Evolutionary conservation across 2,888 invertebrate genomes (phyloP).

Genomic region (Xestia sexstrigata): DNA sequence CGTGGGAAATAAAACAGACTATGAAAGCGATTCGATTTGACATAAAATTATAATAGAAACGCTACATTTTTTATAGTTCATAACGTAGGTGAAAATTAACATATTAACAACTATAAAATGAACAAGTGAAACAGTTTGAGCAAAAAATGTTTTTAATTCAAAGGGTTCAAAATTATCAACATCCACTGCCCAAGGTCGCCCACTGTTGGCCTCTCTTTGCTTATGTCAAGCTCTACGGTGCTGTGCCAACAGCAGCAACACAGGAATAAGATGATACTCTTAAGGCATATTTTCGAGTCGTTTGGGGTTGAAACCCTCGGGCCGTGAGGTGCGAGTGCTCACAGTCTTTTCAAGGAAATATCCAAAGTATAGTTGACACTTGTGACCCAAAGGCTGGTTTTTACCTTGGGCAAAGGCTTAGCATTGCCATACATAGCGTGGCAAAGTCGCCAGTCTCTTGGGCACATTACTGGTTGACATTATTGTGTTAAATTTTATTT

Average conservation of each 20-base stretch:
- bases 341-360: not conserved
- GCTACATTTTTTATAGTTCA: not conserved
- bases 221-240: not conserved
- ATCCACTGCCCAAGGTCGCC: not conserved
- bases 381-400: not conserved
- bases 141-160: no score
- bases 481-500: not conserved
- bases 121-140: no score
- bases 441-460: not conserved
- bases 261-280: not conserved
- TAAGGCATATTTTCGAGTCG: not conserved
- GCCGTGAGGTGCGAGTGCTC: no score
- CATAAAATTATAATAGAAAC: constrained; percentile 9
- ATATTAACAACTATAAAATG: not conserved
- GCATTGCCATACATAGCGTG: not conserved
- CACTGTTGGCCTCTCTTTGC: not conserved
- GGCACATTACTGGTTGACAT: no score
- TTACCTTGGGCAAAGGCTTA: not conserved
- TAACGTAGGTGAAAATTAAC: not conserved
- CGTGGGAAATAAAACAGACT: constrained; percentile 31
- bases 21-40: constrained; percentile 26
- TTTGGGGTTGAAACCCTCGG: no score
- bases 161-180: no score
- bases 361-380: not conserved
- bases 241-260: no score